Base-by-base conservation (phyloP, 1,140 invertebrate genomes). In the Brachionus rotundiformis region DNA sequence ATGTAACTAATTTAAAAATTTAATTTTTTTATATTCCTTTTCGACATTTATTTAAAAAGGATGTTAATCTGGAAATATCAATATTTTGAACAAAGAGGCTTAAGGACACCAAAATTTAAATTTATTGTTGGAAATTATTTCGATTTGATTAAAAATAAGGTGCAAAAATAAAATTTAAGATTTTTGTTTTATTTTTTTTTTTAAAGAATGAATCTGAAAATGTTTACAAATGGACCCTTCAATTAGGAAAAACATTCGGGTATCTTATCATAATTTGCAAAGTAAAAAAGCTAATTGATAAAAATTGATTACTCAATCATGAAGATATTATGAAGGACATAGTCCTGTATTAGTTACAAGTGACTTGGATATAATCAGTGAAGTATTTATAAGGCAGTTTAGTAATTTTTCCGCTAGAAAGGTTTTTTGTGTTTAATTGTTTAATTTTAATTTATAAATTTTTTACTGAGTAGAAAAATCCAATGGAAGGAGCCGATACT, bases 301-400 rank as follows among this genome's bases (percentile, higher is more conserved):
- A n/a, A n/a, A n/a, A n/a, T n/a, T n/a, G n/a, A n/a, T n/a, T n/a
- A n/a, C n/a, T n/a, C n/a, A n/a, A n/a, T n/a, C n/a, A n/a, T 19
- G 4, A 54, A 54, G 47, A 54, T 86, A 87, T 75, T 87, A 85
- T 82, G 87, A 87, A 84, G 87, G 87, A 1, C 85, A 86, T 13
- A 84, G 83, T 19, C 87, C 87, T 11, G 84, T 88, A 3, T 82
- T 89, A 10, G 87, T 89, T 1, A 86, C 87, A 1, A 85, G 86
- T 23, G 86, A 89, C 83, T 83, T 85, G 1, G 85, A 87, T 5
- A 79, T 89, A 36, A 71, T 89, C 8, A 83, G 86, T 13, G 86
- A 89, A 82, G 85, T 89, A 16, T 86, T 89, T 68, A 84, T 88
- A 23, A 88, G 88, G 82, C 87, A 89, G 82, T 89, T 89, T 83